Evolutionary conservation across 2,113 vertebrate species (phyloP).

Genomic region (Beaufortia kweichowensis): DNA sequence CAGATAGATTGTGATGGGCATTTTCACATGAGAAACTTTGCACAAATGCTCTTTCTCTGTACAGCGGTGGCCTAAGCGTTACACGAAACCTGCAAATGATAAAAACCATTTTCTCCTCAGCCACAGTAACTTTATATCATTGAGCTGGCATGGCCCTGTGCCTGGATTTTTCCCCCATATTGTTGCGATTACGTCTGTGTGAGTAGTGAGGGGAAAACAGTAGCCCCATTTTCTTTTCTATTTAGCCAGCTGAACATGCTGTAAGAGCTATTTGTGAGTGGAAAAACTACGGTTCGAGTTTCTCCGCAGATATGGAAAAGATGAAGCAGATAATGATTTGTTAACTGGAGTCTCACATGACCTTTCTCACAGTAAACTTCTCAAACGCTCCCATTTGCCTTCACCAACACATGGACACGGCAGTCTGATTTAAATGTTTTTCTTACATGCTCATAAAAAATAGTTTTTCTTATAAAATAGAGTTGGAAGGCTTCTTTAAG

Average conservation of each 20-base stretch:
- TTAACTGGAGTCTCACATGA: conserved; percentile 53
- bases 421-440: not conserved
- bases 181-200: conserved; percentile 73
- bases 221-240: conserved; percentile 53
- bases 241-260: conserved; percentile 64
- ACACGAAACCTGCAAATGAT: conserved; percentile 59
- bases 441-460: conserved; percentile 31
- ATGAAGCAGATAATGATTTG: conserved; percentile 62
- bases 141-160: conserved; percentile 19
- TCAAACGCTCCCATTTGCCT: conserved; percentile 15
- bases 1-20: conserved; percentile 55
- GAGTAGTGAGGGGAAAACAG: conserved; percentile 65
- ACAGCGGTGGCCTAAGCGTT: conserved; percentile 61
- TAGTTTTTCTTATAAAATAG: conserved; percentile 32
- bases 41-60: conserved; percentile 58
- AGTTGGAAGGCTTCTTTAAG: conserved; percentile 18
- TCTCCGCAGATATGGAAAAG: conserved; percentile 58
- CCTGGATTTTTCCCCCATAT: conserved; percentile 64
- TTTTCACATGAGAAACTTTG: conserved; percentile 44
- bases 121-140: conserved; percentile 30
- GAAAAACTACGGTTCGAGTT: conserved; percentile 40
- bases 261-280: conserved; percentile 43
- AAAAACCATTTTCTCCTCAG: conserved; percentile 46
- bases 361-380: conserved; percentile 51
- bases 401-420: not conserved